A percentile compares a stretch with the other conserved stretches of the same genome.
Evolutionary conservation across 2,797 vertebrate genomes (phyloP).

Genomic region (Pelobates cultripes): DNA sequence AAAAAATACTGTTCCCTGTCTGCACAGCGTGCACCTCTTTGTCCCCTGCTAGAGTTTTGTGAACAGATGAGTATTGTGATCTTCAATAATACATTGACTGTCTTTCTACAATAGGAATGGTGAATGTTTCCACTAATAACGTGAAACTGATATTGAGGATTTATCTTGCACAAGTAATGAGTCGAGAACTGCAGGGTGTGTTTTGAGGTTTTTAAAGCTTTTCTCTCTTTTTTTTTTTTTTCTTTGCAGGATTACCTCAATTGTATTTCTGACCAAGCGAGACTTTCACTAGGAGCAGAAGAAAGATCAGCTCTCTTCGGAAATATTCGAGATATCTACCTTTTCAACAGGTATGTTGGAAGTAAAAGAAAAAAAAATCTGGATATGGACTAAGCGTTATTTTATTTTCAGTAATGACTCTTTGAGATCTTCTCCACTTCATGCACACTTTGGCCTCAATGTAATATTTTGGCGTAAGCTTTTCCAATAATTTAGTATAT

Average conservation of each 20-base stretch:
- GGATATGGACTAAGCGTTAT: no score
- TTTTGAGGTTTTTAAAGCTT: not conserved
- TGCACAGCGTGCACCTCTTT: constrained; percentile 42
- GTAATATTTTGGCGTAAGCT: no score
- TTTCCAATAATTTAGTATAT: not conserved
- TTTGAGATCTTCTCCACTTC: no score
- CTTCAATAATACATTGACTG: constrained; percentile 61
- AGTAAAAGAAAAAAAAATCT: no score
- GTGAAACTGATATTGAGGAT: constrained; percentile 59
- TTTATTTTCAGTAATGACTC: no score
- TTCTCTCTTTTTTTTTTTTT: constrained; percentile 25
- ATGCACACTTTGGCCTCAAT: no score
- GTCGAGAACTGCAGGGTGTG: constrained; percentile 1
- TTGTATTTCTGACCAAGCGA: constrained; percentile 88
- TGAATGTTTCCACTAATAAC: constrained; percentile 57
- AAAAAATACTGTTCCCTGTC: not conserved
- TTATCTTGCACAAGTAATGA: constrained; percentile 58
- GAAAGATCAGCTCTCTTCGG: constrained; percentile 92
- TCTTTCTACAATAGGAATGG: constrained; percentile 53
- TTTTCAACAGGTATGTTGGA: constrained; percentile 88
- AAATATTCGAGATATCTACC: constrained; percentile 94
- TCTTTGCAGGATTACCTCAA: constrained; percentile 87
- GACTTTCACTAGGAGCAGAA: constrained; percentile 83
- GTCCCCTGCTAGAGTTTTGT: constrained; percentile 57
- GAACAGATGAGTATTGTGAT: constrained; percentile 63